Percentiles rank a stretch among this genome's conserved stretches.
These are phyloP conservation scores for Macquaria ambigua DNA, from an alignment of 2,113 vertebrate species.

Conservation along the genomic window DNA sequence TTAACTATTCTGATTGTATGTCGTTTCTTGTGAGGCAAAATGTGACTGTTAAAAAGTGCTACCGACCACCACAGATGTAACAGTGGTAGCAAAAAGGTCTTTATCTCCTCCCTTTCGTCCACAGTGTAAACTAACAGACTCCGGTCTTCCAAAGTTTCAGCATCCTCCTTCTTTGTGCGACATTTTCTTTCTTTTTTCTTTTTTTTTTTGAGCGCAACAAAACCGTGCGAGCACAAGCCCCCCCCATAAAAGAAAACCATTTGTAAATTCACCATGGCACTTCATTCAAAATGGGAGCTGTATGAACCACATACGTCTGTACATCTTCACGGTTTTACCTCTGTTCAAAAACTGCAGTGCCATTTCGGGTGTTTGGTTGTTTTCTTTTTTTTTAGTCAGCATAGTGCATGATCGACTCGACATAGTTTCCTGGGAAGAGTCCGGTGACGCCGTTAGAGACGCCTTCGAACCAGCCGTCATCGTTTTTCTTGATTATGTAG, in stretches of 20 bases:
- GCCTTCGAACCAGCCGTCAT: constrained; percentile 99
- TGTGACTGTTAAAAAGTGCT: not conserved
- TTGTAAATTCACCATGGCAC: constrained; percentile 68
- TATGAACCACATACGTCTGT: constrained; percentile 54
- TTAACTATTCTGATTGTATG: not conserved
- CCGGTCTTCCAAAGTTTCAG: constrained; percentile 16
- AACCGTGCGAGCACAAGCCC: constrained; percentile 33
- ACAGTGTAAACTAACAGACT: constrained; percentile 73
- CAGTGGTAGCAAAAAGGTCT: not conserved
- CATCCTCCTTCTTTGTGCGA: constrained; percentile 39
- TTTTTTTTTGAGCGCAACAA: constrained; percentile 35
- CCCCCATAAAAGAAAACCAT: constrained; percentile 24
- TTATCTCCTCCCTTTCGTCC: constrained; percentile 29
- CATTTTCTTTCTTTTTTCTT: constrained; percentile 11
- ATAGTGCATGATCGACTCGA: constrained; percentile 99
- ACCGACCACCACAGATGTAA: not conserved
- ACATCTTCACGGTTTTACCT: constrained; percentile 59
- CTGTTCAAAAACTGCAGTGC: constrained; percentile 37
- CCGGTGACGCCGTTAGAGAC: constrained; percentile 97
- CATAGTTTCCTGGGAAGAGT: constrained; percentile 98
- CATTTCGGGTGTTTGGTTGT: not conserved
- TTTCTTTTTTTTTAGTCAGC: constrained; percentile 87
- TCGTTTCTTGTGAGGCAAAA: constrained; percentile 36
- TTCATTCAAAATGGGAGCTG: constrained; percentile 59
- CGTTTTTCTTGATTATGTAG: constrained; percentile 99